Percentiles rank a stretch among this genome's conserved stretches.
Conservation (phyloP, 2,888 invertebrate species). For the Macaria notata region DNA sequence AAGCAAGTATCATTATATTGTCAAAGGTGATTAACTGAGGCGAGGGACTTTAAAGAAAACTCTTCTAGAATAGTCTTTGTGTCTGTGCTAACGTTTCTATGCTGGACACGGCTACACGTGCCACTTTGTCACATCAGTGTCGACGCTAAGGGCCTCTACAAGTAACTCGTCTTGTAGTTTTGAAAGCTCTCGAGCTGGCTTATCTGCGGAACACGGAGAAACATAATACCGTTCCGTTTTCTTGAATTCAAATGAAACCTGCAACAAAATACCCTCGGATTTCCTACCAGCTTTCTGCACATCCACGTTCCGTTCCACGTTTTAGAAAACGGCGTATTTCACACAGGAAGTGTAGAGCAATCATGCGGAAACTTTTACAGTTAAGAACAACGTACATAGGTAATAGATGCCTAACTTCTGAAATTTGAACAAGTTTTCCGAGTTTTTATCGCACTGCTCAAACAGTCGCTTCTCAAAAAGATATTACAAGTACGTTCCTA, state of each 20-base stretch:
- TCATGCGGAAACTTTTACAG: conserved; percentile 17
- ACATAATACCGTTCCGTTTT: conserved; percentile 34
- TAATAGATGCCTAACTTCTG: conserved; percentile 4
- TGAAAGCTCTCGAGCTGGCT: conserved; percentile 28
- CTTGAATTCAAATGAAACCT: conserved; percentile 28
- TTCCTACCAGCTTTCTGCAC: conserved; percentile 20
- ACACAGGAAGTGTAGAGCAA: conserved; percentile 19
- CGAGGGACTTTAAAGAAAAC: too few relatives aligned
- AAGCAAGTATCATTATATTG: too few relatives aligned
- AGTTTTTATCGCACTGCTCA: conserved; percentile 1
- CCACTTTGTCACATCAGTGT: conserved; percentile 38
- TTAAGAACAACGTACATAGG: conserved; percentile 1
- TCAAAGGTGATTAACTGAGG: too few relatives aligned
- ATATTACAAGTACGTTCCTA: conserved; percentile 9
- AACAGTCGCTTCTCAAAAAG: conserved; percentile 12
- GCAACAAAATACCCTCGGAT: conserved; percentile 29
- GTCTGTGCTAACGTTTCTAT: too few relatives aligned
- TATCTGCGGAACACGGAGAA: conserved; percentile 26
- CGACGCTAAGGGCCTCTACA: conserved; percentile 20
- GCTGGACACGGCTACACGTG: conserved; percentile 29
- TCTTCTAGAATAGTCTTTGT: too few relatives aligned
- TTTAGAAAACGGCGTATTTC: conserved; percentile 18
- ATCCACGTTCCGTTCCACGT: conserved; percentile 11
- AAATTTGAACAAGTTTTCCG: conserved; percentile 7
- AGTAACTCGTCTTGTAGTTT: conserved; percentile 24